Conservation (phyloP, 2,113 vertebrate species). For the Myrmophylax atrothorax region DNA sequence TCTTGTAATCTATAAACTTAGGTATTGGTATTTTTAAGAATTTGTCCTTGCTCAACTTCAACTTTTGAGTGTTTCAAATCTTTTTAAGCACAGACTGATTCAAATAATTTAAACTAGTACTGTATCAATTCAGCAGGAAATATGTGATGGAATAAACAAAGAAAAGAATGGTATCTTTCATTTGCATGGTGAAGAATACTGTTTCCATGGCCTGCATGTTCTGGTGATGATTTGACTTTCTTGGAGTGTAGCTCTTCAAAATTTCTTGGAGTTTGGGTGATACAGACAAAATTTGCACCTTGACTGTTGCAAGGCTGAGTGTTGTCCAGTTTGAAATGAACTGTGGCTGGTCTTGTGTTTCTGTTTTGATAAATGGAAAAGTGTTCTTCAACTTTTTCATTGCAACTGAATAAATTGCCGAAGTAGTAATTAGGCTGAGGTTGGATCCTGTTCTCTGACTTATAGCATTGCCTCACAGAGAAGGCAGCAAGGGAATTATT, state of each 20-base stretch:
- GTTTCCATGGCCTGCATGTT: background rate
- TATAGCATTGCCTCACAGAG: conserved; percentile 55
- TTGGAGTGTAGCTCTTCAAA: background rate
- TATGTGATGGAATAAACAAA: background rate
- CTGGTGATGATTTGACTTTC: background rate
- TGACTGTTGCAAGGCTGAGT: background rate
- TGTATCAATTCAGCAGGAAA: background rate
- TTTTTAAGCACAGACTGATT: background rate
- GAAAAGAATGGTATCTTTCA: background rate
- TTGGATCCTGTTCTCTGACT: conserved; percentile 44
- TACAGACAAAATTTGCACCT: background rate
- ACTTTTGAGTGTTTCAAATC: background rate
- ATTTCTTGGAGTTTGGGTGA: background rate
- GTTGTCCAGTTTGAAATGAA: background rate
- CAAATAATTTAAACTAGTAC: background rate
- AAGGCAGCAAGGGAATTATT: conserved; percentile 68
- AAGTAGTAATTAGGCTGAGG: conserved; percentile 63
- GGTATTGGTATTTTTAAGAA: background rate
- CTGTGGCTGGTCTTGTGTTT: background rate
- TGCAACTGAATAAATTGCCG: background rate
- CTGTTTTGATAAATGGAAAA: background rate
- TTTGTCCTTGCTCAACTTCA: background rate
- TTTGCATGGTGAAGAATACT: background rate
- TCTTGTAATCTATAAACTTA: background rate
- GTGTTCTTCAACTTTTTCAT: background rate